Conservation (phyloP, 2,797 vertebrate species). For the Iguana delicatissima region DNA sequence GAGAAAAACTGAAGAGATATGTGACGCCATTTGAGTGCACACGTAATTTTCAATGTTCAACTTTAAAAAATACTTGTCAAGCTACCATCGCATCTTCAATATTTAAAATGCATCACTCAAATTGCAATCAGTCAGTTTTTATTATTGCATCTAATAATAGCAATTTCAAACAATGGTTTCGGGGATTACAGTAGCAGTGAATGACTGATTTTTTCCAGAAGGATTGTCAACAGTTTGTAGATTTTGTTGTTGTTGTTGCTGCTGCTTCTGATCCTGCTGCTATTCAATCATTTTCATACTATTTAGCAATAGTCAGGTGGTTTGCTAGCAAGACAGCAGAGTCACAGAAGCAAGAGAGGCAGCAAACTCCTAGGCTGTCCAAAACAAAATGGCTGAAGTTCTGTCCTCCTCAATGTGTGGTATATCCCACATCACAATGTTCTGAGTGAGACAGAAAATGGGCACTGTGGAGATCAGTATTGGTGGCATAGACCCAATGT, state of each 20-base stretch:
- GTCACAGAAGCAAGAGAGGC: neutral
- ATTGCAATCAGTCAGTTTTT: fast-evolving
- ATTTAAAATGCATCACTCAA: neutral
- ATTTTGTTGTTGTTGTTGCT: neutral
- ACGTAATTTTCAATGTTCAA: neutral
- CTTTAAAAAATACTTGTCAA: constrained; percentile 23
- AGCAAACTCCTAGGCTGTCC: no score
- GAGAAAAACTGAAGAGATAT: neutral
- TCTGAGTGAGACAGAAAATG: no score
- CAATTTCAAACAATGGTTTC: neutral
- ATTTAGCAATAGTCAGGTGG: neutral
- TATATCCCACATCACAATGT: no score
- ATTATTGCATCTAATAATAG: neutral
- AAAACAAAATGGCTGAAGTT: no score
- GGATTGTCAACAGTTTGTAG: neutral
- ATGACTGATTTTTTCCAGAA: neutral
- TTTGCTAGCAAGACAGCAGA: neutral
- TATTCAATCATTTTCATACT: neutral
- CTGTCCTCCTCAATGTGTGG: no score
- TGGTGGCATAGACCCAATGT: no score
- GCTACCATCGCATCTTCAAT: neutral
- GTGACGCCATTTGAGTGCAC: neutral
- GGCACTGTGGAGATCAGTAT: no score
- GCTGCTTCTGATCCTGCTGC: no score
- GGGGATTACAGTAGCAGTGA: neutral